A percentile compares a stretch with the other conserved stretches of the same genome.
These are phyloP conservation scores for Anthoscopus minutus DNA, from an alignment of 2,113 vertebrate species.

Conservation along the genomic window DNA sequence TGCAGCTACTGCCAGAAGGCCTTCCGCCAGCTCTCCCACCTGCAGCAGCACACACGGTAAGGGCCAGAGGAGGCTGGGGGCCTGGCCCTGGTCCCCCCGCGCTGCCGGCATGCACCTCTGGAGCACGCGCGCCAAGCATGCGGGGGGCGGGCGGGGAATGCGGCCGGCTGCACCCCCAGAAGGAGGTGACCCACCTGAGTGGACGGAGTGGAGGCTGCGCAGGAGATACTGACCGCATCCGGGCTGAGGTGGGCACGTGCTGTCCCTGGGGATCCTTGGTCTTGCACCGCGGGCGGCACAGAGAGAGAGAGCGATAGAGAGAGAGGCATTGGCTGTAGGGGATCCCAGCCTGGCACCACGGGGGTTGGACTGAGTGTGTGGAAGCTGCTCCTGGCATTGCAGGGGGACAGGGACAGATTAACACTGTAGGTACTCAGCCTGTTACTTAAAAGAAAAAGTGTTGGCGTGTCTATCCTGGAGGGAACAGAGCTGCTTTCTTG, in stretches of 20 bases:
- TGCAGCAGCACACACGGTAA: constrained; percentile 80
- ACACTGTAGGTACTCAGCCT: neutral
- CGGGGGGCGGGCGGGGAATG: constrained; percentile 71
- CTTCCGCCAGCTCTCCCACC: constrained; percentile 76
- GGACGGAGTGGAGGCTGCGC: constrained; percentile 60
- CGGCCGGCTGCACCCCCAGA: constrained; percentile 58
- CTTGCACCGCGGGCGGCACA: constrained; percentile 47
- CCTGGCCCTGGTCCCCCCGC: constrained; percentile 64
- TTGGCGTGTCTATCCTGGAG: neutral
- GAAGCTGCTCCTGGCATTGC: constrained; percentile 50
- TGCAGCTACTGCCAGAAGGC: constrained; percentile 91
- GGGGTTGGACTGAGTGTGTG: constrained; percentile 48
- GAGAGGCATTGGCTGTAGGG: constrained; percentile 45
- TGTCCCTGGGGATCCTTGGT: constrained; percentile 51
- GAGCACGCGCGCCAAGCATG: constrained; percentile 75
- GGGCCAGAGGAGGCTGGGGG: constrained; percentile 75
- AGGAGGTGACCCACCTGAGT: constrained; percentile 60
- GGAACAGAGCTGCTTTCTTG: neutral
- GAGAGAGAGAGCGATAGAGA: constrained; percentile 61
- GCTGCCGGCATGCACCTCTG: constrained; percentile 75
- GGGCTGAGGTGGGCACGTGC: constrained; percentile 55
- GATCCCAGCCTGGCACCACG: constrained; percentile 2
- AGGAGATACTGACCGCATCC: constrained; percentile 56
- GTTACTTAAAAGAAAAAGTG: neutral
- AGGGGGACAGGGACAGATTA: constrained; percentile 18